Conservation (phyloP, 2,888 invertebrate genomes). For the Elegia similella region DNA sequence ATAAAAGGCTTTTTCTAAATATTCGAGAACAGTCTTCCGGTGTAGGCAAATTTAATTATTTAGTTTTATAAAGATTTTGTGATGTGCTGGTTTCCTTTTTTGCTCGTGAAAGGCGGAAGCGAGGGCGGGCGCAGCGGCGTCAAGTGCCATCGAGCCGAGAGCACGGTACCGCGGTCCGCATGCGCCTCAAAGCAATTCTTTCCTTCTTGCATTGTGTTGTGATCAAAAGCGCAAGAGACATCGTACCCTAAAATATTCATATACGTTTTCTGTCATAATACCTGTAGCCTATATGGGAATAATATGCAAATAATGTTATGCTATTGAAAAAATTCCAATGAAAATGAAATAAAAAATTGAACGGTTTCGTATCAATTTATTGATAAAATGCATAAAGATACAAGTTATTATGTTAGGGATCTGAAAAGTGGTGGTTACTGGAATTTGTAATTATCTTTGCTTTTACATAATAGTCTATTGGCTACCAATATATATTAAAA, state of each 20-base stretch:
- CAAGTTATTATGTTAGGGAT: no score
- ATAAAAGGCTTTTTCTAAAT: no score
- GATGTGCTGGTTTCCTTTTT: slow-evolving; percentile 44
- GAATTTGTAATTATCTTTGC: no score
- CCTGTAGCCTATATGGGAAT: not conserved
- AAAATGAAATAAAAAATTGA: no score
- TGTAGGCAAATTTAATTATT: slow-evolving; percentile 13
- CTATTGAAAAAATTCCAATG: no score
- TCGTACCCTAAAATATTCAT: slow-evolving; percentile 22
- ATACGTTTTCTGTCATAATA: slow-evolving; percentile 5
- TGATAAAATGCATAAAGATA: no score
- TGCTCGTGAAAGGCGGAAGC: slow-evolving; percentile 54
- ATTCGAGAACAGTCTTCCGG: not conserved
- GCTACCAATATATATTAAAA: no score
- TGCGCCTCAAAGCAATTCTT: slow-evolving; percentile 64
- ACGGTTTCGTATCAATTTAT: no score
- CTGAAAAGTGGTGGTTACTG: no score
- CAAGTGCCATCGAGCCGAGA: slow-evolving; percentile 69
- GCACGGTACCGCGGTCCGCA: slow-evolving; percentile 51
- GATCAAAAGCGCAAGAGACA: slow-evolving; percentile 61
- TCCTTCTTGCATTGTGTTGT: slow-evolving; percentile 54
- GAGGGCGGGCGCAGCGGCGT: slow-evolving; percentile 57
- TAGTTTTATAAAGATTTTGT: slow-evolving; percentile 10
- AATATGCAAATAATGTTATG: not conserved
- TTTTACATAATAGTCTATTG: no score